Conservation (phyloP, 2,113 vertebrate genomes). For the Caracal caracal region DNA sequence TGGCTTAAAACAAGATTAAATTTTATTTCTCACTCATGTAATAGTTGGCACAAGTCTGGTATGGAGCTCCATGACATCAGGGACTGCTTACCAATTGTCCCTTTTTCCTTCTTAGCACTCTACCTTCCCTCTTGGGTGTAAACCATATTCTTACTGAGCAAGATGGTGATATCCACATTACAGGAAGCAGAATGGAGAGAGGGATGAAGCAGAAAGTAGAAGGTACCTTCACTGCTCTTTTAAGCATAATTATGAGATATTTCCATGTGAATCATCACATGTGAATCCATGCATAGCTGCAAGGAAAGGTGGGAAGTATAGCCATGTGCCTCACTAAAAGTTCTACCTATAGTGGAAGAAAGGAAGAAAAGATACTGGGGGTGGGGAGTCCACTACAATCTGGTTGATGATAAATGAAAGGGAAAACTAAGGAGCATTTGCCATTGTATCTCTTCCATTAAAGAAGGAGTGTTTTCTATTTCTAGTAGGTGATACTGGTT, state of each 20-base stretch:
- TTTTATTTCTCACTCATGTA: slow-evolving; percentile 18
- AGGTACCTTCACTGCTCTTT: not conserved
- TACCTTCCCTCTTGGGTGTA: not conserved
- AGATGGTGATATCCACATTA: not conserved
- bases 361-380: not conserved
- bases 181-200: not conserved
- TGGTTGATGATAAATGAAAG: slow-evolving; percentile 6
- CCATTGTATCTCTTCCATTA: slow-evolving; percentile 13
- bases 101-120: not conserved
- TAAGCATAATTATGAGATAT: not conserved
- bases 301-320: not conserved
- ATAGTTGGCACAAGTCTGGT: slow-evolving; percentile 5
- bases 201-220: not conserved
- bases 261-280: not conserved
- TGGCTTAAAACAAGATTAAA: slow-evolving; percentile 21
- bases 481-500: not conserved
- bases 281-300: not conserved
- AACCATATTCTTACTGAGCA: slow-evolving; percentile 35
- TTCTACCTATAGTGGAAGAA: not conserved
- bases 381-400: not conserved
- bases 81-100: not conserved
- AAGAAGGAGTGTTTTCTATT: not conserved
- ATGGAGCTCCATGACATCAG: not conserved
- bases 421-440: not conserved
- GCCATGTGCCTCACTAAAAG: not conserved